Evolutionary conservation across 1,140 invertebrate species (phyloP).

Genomic region (Drosophila equinoxialis): DNA sequence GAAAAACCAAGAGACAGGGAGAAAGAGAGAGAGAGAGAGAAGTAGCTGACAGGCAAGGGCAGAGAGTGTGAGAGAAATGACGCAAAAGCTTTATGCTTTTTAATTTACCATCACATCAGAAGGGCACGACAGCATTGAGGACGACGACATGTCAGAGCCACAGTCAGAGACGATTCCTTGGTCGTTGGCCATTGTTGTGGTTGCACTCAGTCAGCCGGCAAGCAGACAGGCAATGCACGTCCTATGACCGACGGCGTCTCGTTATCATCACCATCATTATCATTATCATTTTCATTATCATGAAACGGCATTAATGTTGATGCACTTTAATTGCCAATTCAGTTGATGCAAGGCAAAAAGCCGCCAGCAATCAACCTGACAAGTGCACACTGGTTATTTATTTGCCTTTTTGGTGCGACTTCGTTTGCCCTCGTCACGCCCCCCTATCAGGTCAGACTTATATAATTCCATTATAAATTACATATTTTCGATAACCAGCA

Average conservation of each 20-base stretch:
- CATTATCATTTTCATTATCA: constrained; percentile 49
- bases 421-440: neutral
- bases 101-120: constrained; percentile 76
- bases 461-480: constrained; percentile 63
- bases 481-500: constrained; percentile 11
- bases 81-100: constrained; percentile 64
- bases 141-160: constrained; percentile 65
- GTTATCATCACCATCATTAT: constrained; percentile 70
- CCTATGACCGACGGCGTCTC: constrained; percentile 61
- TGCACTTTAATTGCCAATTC: constrained; percentile 76
- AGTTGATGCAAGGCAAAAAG: constrained; percentile 49
- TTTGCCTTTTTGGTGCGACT: neutral
- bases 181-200: constrained; percentile 5
- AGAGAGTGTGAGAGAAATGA: constrained; percentile 2
- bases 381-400: constrained; percentile 29
- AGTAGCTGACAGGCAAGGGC: no score
- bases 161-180: constrained; percentile 9
- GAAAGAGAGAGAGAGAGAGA: neutral
- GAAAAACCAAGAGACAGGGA: neutral
- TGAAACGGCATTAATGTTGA: constrained; percentile 68
- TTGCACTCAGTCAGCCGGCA: constrained; percentile 16
- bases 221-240: constrained; percentile 53
- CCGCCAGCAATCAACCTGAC: constrained; percentile 26
- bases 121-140: constrained; percentile 66
- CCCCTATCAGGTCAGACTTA: constrained; percentile 32